Evolutionary conservation across 2,888 invertebrate species (phyloP), one percentile per base, ranked within the genome.

Genomic region (Epistrophella euchroma): DNA sequence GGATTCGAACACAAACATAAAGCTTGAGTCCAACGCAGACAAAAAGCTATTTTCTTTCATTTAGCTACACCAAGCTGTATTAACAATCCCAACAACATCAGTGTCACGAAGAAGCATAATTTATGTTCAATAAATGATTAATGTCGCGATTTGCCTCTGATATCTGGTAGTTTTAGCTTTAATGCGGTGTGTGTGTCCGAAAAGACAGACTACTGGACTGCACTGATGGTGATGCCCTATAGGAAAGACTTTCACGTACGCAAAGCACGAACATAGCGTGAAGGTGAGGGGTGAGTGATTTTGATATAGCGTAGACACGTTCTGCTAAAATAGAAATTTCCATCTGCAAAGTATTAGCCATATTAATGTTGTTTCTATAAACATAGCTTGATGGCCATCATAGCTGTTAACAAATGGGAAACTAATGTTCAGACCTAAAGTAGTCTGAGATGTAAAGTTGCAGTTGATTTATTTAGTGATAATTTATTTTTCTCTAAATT

Each of bases 241-340:
- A 76, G 85, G 85, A 85, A 85, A 85, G 85, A 66, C 81, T 77
- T 81, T 85, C 85, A 85, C 81, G 81, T 76, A 22, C 13, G 1
- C 60, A 22, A 15, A 19, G 37, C 19, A 15, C n/a, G n/a, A n/a
- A n/a, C 37, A 37, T 22, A 60, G 15, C 35, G 22, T 52, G 52
- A 28, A 25, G 15, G 25, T n/a, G 52, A 52, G n/a, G 15, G 19
- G 47, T 50, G 4, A 28, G 22, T 40, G 4, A 19, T 35, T 7
- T 60, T 35, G 60, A 60, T 60, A 40, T 15, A 68, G 80, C 68
- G 47, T 62, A 76, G 72, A 50, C 80, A 80, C 79, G 80, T 79
- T 78, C 50, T 35, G 70, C 74, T 47, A 55, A 28, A 52, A 22
- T 73, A 32, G 81, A 85, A 85, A 85, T 77, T 79, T 52, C 76